Evolutionary conservation across 2,888 invertebrate genomes (phyloP).

Genomic region (Tetheella fluctuosa): DNA sequence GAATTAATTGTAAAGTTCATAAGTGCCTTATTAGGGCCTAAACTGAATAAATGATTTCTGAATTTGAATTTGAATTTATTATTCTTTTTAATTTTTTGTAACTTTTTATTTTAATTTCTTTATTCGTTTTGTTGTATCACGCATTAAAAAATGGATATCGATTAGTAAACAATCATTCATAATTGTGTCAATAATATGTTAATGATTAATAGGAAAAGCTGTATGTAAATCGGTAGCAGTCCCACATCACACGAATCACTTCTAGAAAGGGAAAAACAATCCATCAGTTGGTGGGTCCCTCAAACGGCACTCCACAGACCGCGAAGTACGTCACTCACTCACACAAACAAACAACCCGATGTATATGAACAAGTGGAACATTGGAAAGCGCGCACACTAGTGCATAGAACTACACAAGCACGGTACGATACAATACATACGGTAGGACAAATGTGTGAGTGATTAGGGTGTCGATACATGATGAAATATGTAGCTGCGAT

Average conservation of each 20-base stretch:
- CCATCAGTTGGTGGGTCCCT: slow-evolving; percentile 54
- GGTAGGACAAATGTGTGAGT: slow-evolving; percentile 19
- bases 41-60: too few species aligned
- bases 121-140: too few species aligned
- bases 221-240: not conserved
- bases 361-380: slow-evolving; percentile 12
- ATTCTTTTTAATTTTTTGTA: too few species aligned
- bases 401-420: not conserved
- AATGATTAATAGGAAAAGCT: not conserved
- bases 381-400: slow-evolving; percentile 18
- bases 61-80: too few species aligned
- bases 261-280: slow-evolving; percentile 54
- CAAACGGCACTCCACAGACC: slow-evolving; percentile 51
- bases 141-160: too few species aligned
- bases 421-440: slow-evolving; percentile 36
- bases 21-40: too few species aligned
- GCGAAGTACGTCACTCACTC: slow-evolving; percentile 28
- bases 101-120: too few species aligned
- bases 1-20: too few species aligned
- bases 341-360: slow-evolving; percentile 29
- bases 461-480: slow-evolving; percentile 14
- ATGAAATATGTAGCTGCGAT: not conserved
- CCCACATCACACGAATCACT: slow-evolving; percentile 48
- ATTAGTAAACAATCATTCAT: too few species aligned
- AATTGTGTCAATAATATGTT: not conserved